Conservation (phyloP, 1,140 invertebrate genomes). For the Eciton burchellii region DNA sequence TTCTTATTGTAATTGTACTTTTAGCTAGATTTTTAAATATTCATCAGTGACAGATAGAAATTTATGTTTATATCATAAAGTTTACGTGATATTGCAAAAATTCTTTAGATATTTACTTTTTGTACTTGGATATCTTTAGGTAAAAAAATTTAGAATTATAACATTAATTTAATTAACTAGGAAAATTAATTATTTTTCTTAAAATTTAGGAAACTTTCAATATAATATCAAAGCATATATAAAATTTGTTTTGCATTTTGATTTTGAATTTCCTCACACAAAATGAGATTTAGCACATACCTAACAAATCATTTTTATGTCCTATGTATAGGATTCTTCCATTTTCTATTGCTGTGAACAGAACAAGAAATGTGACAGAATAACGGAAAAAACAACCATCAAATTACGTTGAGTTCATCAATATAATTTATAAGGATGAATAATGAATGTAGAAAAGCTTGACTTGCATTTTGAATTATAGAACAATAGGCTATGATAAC, state of each 20-base stretch:
- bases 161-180: too few relatives aligned
- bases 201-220: too few relatives aligned
- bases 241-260: neutral
- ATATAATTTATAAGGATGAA: neutral
- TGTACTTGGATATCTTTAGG: neutral
- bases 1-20: conserved; percentile 27
- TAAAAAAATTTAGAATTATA: neutral
- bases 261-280: neutral
- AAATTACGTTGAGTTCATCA: neutral
- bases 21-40: conserved; percentile 39
- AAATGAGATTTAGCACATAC: neutral
- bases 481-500: conserved; percentile 26
- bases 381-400: neutral
- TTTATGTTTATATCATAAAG: conserved; percentile 28
- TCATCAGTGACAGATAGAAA: conserved; percentile 18
- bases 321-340: neutral
- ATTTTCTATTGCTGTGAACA: neutral
- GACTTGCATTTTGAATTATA: conserved; percentile 17
- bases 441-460: neutral
- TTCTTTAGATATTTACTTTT: conserved; percentile 17
- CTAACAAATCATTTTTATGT: neutral
- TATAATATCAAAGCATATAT: neutral
- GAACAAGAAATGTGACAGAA: neutral
- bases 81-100: neutral
- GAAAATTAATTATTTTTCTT: too few relatives aligned